Percentiles rank a stretch among this genome's conserved stretches.
Conservation (phyloP, 2,797 vertebrate genomes). For the Pachyuromys duprasi region DNA sequence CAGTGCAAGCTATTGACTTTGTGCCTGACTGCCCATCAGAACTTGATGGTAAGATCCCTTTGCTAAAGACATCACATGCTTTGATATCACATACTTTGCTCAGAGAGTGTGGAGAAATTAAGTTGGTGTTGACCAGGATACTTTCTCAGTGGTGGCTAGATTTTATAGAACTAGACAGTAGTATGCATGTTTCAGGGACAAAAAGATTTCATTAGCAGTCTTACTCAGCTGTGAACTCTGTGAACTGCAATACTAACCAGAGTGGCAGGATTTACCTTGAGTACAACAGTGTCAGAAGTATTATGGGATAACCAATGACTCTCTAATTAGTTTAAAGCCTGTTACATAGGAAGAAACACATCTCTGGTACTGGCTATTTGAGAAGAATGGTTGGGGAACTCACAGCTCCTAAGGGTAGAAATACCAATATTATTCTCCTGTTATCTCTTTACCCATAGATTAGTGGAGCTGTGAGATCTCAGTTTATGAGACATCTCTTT, state of each 20-base stretch:
- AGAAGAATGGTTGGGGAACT: neutral
- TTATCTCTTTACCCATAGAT: neutral
- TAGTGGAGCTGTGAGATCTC: neutral
- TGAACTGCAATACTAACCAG: neutral
- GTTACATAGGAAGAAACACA: neutral
- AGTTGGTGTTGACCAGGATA: neutral
- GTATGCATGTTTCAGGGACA: neutral
- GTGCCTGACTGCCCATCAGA: no score
- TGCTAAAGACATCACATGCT: neutral
- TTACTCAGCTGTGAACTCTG: neutral
- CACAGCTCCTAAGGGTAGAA: neutral
- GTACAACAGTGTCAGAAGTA: neutral
- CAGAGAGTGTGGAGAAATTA: no score
- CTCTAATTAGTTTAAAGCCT: neutral
- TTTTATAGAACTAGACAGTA: neutral
- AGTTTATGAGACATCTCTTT: neutral
- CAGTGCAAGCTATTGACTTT: neutral
- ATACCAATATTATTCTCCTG: neutral
- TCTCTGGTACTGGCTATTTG: neutral
- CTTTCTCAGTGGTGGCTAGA: neutral
- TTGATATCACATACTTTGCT: neutral
- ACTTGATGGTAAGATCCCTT: neutral
- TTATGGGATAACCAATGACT: neutral
- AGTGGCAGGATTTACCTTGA: neutral
- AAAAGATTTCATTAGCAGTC: neutral